phyloP scores from a whole-genome alignment of 2,113 vertebrate genomes.

The Rhinolophus sinicus region DNA sequence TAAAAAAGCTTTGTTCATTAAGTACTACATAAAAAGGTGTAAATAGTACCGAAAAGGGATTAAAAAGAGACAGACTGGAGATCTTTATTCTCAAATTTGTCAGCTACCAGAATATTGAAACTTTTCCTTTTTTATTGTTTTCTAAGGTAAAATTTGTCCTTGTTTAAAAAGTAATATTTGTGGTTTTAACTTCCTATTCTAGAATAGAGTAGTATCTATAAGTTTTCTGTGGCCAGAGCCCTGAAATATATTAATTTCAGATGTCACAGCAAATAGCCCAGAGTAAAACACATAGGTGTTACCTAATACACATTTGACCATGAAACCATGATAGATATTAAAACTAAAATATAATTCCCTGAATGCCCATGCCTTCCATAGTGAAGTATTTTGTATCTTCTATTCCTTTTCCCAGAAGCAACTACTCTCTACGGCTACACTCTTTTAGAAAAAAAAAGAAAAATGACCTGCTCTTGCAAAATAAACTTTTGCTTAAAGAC shows the following conservation, averaged over 20 bases:
- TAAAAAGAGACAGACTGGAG: background rate
- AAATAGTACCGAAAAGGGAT: background rate
- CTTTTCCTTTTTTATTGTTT: background rate
- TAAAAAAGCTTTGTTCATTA: background rate
- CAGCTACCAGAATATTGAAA: background rate
- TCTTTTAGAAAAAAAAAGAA: background rate
- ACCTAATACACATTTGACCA: slow-evolving; percentile 18
- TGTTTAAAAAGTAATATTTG: background rate
- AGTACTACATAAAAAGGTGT: background rate
- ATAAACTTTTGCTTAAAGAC: slow-evolving; percentile 45
- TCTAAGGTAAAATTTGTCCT: background rate
- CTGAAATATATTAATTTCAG: slow-evolving; percentile 31
- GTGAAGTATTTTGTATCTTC: background rate
- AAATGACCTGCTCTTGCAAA: background rate
- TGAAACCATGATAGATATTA: background rate
- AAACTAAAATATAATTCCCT: slow-evolving; percentile 1
- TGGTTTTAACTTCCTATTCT: background rate
- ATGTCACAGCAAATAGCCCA: background rate
- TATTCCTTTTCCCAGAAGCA: background rate
- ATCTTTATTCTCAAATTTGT: background rate
- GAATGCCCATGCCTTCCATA: background rate
- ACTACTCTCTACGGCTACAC: background rate
- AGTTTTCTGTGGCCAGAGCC: background rate
- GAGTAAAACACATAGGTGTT: background rate
- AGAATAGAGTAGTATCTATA: background rate